These are phyloP conservation scores for Euzetes globulus DNA, from an alignment of 2,888 invertebrate genomes.

Conservation along the genomic window DNA sequence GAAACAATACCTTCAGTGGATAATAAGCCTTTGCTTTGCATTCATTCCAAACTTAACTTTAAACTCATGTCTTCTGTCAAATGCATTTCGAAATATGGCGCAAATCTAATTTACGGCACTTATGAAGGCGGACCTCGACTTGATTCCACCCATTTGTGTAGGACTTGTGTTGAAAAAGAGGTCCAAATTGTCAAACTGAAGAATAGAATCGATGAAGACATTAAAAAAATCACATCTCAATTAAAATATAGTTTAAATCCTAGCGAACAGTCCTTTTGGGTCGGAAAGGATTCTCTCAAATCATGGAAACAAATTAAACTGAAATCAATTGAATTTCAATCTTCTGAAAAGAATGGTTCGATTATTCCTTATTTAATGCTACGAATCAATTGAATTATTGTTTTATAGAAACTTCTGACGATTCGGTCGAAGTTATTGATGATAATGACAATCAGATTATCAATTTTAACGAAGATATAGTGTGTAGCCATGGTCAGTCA, in stretches of 20 bases:
- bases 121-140: slow-evolving; percentile 52
- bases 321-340: slow-evolving; percentile 39
- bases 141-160: slow-evolving; percentile 45
- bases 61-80: slow-evolving; percentile 50
- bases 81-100: slow-evolving; percentile 48
- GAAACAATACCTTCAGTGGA: slow-evolving; percentile 49
- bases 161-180: slow-evolving; percentile 51
- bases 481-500: slow-evolving; percentile 52
- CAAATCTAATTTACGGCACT: slow-evolving; percentile 49
- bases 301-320: slow-evolving; percentile 53
- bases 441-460: slow-evolving; percentile 37
- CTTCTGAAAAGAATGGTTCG: slow-evolving; percentile 16
- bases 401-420: neutral
- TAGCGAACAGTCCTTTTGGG: slow-evolving; percentile 49
- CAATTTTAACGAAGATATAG: slow-evolving; percentile 54
- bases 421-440: slow-evolving; percentile 44
- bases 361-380: neutral
- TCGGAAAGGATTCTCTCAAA: slow-evolving; percentile 54
- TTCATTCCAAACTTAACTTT: slow-evolving; percentile 51
- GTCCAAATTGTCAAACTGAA: slow-evolving; percentile 51
- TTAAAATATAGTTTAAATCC: slow-evolving; percentile 46
- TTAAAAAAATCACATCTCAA: slow-evolving; percentile 50
- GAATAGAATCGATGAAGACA: slow-evolving; percentile 51
- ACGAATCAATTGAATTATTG: neutral
- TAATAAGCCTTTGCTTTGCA: slow-evolving; percentile 50